Percentiles rank a stretch among this genome's conserved stretches.
phyloP scores from a whole-genome alignment of 1,140 invertebrate species.

The Brachystomella parvula region DNA sequence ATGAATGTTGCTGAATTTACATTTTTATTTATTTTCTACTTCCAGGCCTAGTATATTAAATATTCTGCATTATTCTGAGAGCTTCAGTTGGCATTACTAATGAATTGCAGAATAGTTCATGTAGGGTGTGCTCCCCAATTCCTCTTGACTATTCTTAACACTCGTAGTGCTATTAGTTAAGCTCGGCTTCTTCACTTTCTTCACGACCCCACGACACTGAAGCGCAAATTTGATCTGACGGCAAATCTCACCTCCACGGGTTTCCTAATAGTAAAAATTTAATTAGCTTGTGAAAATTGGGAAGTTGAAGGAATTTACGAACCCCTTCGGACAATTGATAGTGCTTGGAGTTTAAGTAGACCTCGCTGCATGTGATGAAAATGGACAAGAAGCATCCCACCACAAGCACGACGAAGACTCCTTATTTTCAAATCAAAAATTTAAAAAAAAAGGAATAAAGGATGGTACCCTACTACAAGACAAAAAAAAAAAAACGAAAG shows the following conservation, averaged over 20 bases:
- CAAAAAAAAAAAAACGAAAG: no score
- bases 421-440: no score
- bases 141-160: neutral
- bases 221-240: constrained; percentile 60
- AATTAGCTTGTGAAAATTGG: constrained; percentile 9
- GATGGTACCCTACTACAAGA: no score
- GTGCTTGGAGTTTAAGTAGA: constrained; percentile 70
- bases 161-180: no score
- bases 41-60: no score
- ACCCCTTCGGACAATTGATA: constrained; percentile 70
- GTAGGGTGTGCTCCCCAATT: neutral
- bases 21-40: no score
- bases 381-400: constrained; percentile 58
- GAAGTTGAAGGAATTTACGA: constrained; percentile 37
- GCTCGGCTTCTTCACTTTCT: constrained; percentile 40
- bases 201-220: constrained; percentile 53
- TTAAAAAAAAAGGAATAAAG: no score
- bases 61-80: no score
- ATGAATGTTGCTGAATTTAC: no score
- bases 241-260: constrained; percentile 23
- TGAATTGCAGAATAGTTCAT: neutral
- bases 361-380: constrained; percentile 63
- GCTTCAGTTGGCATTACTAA: no score
- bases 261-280: constrained; percentile 24
- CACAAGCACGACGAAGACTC: constrained; percentile 74